These are phyloP conservation scores for Oophaga pumilio DNA, from an alignment of 2,113 vertebrate genomes.

Conservation along the genomic window DNA sequence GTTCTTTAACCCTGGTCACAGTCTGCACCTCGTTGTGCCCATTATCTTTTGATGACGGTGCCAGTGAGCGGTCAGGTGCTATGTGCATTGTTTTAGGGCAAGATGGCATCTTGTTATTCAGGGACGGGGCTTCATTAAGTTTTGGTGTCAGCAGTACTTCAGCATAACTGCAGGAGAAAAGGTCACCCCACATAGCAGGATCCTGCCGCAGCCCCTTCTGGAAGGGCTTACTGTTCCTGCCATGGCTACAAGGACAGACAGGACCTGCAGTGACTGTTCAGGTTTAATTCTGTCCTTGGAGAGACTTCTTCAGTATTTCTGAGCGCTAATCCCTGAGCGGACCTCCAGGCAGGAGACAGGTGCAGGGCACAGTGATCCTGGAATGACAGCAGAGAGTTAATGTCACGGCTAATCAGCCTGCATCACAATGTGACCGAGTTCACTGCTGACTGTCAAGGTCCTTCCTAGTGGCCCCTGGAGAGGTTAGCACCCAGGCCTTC, in stretches of 20 bases:
- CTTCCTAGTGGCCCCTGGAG: background rate
- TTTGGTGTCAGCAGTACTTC: constrained; percentile 18
- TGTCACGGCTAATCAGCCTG: background rate
- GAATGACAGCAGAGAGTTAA: background rate
- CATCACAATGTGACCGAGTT: background rate
- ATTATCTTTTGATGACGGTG: background rate
- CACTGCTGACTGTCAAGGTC: constrained; percentile 6
- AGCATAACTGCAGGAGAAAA: constrained; percentile 29
- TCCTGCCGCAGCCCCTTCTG: background rate
- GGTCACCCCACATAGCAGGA: constrained; percentile 24
- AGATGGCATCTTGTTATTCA: background rate
- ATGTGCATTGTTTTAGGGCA: background rate
- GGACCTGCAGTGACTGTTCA: background rate
- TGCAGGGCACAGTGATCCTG: background rate
- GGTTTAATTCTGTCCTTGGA: constrained; percentile 17
- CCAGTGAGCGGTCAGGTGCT: constrained; percentile 18
- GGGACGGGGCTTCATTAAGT: background rate
- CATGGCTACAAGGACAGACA: background rate
- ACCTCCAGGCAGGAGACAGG: background rate
- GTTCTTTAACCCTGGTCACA: background rate
- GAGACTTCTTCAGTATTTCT: too few species aligned
- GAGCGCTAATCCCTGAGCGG: background rate
- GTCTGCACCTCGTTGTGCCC: background rate
- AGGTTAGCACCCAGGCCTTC: background rate
- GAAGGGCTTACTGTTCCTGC: background rate